Evolutionary conservation across 2,113 vertebrate species (phyloP), one percentile per base, ranked within the genome.

Genomic region (Tetraodon nigroviridis): DNA sequence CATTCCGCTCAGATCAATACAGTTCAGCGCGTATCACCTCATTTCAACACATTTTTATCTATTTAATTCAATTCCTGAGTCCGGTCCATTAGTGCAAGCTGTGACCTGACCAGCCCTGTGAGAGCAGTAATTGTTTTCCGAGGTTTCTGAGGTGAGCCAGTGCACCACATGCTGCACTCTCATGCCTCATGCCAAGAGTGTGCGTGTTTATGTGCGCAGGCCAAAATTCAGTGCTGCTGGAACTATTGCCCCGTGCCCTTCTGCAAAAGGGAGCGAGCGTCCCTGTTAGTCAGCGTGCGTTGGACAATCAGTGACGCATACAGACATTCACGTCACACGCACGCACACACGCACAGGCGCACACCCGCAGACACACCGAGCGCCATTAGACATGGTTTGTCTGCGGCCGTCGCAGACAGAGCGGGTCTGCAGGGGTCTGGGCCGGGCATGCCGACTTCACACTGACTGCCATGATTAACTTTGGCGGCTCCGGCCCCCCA

Each of bases 91-190:
- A 85, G 79, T 51, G 59, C 73, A 82, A 80, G 80, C 82, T 81
- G 81, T 75, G 75, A 55, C 52, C 79, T 70, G 79, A 78, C 79
- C 74, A 69, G 83, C 76, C 71, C 81, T 76, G 75, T 73, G 82
- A 84, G 85, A 83, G 69, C 81, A 73, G 74, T 87, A 87, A 87
- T 86, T 87, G 87, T 89, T 85, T 89, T 86, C 64, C 61, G 76
- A 82, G 82, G 78, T 80, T 84, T 85, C 83, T 81, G 82, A 89
- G 85, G 87, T 84, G 82, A 87, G 80, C 80, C 79, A 83, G 82
- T 75, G 73, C 69, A 75, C 76, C 78, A 75, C 86, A 84, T 51
- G 71, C 79, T 85, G 86, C 77, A 86, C 76, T 80, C 69, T 73
- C 44, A 51, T 71, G 40, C 79, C 79, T 74, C 80, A 85, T 85